Percentiles rank a stretch among this genome's conserved stretches.
phyloP scores from a whole-genome alignment of 1,140 invertebrate species.

The Brachionus koreanus region DNA sequence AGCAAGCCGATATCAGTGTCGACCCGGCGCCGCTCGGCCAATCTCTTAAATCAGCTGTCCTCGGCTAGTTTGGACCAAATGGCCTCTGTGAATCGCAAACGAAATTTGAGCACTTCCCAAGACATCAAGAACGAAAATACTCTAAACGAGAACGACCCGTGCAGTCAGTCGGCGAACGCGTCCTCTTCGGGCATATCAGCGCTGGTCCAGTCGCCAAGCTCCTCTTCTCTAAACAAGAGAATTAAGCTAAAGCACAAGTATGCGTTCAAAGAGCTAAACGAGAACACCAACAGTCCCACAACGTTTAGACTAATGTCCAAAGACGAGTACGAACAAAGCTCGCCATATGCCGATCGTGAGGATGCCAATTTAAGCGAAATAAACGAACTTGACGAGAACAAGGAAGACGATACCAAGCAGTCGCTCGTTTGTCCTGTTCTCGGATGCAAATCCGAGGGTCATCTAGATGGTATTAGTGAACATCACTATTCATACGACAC shows the following conservation, averaged over 20 bases:
- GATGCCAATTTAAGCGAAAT: background rate
- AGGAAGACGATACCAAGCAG: background rate
- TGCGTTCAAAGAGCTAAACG: conserved; percentile 13
- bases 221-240: background rate
- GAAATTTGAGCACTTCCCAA: background rate
- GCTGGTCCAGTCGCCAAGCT: background rate
- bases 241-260: conserved; percentile 18
- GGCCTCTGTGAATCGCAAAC: background rate
- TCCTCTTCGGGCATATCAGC: background rate
- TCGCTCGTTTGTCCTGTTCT: conserved; percentile 7
- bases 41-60: background rate
- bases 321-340: conserved; percentile 16
- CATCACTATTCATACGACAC: conserved; percentile 39
- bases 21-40: background rate
- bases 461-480: conserved; percentile 12
- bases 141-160: background rate
- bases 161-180: background rate
- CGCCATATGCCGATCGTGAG: background rate
- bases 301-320: conserved; percentile 1
- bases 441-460: conserved; percentile 34
- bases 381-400: background rate
- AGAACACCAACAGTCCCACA: background rate
- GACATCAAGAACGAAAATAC: conserved; percentile 6
- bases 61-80: background rate
- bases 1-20: background rate